Base-by-base conservation (phyloP, 2,797 vertebrate species). In the Cirrhinus molitorella region DNA sequence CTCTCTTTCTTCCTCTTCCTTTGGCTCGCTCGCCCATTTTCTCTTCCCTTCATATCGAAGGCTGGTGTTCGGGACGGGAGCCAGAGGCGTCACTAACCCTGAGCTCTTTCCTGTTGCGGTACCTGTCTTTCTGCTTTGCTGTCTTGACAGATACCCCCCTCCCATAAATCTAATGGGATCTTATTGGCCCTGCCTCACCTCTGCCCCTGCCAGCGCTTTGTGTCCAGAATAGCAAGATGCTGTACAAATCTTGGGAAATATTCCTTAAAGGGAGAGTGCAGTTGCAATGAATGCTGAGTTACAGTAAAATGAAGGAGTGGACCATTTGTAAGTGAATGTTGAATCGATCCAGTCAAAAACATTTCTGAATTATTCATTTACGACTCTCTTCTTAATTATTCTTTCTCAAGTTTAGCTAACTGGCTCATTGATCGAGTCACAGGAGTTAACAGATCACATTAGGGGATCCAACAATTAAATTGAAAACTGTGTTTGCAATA, bases 31-130 rank as follows among this genome's bases (percentile, higher is more conserved):
- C 37, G n/a, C 49, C 51, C 85, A 10, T 66, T 73, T 53, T 83
- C 76, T 67, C 59, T 85, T 68, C 34, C 34, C 17, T 23, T 79
- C 67, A 72, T 67, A 81, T 37, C 31, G 66, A 72, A 72, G 47
- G 13, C 74, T 83, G 75, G 7, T 12, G 28, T 68, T 71, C 63
- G 77, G 84, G 88, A 85, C 67, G 10, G 57, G 51, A 57, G 76
- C 88, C 88, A 87, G 72, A 75, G 25, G 76, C 73, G 40, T 83
- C 74, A 72, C 72, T 71, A 68, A 71, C 82, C 59, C 76, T 47
- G 51, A 25, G 66, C 79, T 78, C 77, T 78, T 86, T 87, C 75
- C 43, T 84, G 79, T 83, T 68, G 78, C 71, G 65, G 65, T 84
- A 83, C 84, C 76, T 70, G 71, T 80, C 66, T 80, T 77, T 76